Conservation (phyloP, 2,888 invertebrate genomes). For the Drosophila prostipennis region DNA sequence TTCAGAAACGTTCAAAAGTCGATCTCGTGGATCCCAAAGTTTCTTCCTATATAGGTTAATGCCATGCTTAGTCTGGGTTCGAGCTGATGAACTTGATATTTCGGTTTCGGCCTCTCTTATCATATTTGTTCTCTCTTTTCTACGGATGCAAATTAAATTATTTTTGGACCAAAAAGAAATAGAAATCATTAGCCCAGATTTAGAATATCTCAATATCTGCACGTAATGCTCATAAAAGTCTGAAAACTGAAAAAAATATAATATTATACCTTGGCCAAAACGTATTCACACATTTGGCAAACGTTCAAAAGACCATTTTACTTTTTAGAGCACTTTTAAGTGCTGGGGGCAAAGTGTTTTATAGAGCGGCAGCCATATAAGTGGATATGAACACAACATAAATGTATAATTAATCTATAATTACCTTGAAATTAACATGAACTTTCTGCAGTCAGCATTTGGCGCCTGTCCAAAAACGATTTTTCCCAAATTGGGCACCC, state of each 20-base stretch:
- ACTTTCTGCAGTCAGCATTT: conserved; percentile 46
- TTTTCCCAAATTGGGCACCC: conserved; percentile 22
- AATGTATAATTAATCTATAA: conserved; percentile 45
- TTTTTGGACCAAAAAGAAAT: conserved; percentile 28
- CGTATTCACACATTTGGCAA: conserved; percentile 47
- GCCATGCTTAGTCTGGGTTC: conserved; percentile 53
- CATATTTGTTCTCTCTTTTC: conserved; percentile 52
- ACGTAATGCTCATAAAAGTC: conserved; percentile 49
- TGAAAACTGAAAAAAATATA: conserved; percentile 40
- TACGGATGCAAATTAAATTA: conserved; percentile 34
- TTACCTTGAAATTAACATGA: conserved; percentile 69
- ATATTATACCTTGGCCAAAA: conserved; percentile 14
- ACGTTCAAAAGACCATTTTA: conserved; percentile 44
- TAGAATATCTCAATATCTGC: conserved; percentile 34
- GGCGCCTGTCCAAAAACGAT: conserved; percentile 56
- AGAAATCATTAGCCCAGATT: conserved; percentile 72
- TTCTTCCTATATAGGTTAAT: conserved; percentile 36
- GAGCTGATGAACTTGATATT: conserved; percentile 64
- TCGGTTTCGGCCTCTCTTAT: conserved; percentile 55
- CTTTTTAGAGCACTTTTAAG: conserved; percentile 29
- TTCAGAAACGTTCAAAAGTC: conserved; percentile 11
- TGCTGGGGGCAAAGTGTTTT: conserved; percentile 38
- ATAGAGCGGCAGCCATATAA: conserved; percentile 19
- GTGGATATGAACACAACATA: conserved; percentile 16
- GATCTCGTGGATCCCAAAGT: conserved; percentile 11